Conservation (phyloP, 1,140 invertebrate species). For the Acyrthosiphon pisum region DNA sequence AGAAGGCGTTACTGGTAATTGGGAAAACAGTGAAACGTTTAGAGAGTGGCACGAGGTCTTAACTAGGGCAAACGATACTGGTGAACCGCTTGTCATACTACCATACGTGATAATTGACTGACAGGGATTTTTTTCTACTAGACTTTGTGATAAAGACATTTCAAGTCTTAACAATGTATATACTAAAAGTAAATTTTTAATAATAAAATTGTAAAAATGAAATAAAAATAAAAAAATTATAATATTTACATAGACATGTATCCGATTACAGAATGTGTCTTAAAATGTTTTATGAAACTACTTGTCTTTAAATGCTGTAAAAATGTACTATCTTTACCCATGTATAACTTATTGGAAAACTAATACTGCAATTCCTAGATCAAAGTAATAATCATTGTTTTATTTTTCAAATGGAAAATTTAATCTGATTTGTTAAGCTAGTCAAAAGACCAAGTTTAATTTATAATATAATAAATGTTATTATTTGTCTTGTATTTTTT, state of each 20-base stretch:
- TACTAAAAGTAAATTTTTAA: conserved; percentile 55
- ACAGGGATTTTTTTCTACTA: conserved; percentile 58
- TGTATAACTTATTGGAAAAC: conserved; percentile 40
- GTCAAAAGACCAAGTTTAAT: conserved; percentile 52
- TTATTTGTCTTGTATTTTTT: conserved; percentile 50
- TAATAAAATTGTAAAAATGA: background rate
- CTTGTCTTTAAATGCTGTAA: conserved; percentile 50
- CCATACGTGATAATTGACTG: conserved; percentile 93
- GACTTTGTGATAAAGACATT: conserved; percentile 58
- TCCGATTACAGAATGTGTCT: conserved; percentile 51
- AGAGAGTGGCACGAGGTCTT: conserved; percentile 83
- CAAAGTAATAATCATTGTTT: conserved; percentile 52
- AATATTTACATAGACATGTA: conserved; percentile 52
- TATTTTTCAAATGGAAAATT: conserved; percentile 31
- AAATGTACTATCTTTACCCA: conserved; percentile 8
- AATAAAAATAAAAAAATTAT: conserved; percentile 45
- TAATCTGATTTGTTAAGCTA: conserved; percentile 50
- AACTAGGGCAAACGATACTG: conserved; percentile 72
- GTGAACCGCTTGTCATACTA: conserved; percentile 81
- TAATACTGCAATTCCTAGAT: conserved; percentile 46
- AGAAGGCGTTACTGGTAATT: conserved; percentile 71
- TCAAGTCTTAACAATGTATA: conserved; percentile 56
- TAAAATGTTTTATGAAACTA: conserved; percentile 28
- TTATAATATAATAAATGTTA: conserved; percentile 50
- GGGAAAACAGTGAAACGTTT: conserved; percentile 70